A percentile compares a stretch with the other conserved stretches of the same genome.
phyloP scores from a whole-genome alignment of 2,888 invertebrate genomes.

The Meghimatium bilineatum region DNA sequence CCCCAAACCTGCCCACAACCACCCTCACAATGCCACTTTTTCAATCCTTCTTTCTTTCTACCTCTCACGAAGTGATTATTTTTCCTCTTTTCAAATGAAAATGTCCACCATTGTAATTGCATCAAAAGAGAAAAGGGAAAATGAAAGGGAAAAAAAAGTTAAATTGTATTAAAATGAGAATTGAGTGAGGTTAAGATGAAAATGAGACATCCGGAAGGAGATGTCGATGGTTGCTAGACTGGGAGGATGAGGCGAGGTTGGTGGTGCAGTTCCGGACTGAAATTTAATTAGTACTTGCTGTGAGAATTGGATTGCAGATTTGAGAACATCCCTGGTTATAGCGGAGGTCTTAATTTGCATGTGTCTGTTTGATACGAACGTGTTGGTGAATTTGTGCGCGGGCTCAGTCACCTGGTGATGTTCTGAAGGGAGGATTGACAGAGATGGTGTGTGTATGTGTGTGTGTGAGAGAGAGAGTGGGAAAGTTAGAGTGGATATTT shows the following conservation, averaged over 20 bases:
- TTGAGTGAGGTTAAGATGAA: background rate
- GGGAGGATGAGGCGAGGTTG: background rate
- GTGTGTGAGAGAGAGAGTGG: background rate
- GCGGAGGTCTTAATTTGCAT: background rate
- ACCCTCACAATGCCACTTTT: background rate
- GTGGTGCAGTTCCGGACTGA: background rate
- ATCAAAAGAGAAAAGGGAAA: background rate
- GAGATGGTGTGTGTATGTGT: background rate
- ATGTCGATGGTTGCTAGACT: background rate
- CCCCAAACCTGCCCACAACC: background rate
- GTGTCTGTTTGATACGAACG: background rate
- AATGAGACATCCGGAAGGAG: background rate
- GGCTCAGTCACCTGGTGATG: background rate
- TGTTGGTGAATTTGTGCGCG: background rate
- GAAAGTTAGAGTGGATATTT: background rate
- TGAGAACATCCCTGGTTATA: background rate
- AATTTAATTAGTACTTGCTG: constrained; percentile 2
- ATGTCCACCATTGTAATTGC: background rate
- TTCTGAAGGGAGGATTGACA: background rate
- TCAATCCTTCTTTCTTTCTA: background rate
- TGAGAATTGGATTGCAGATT: constrained; percentile 3
- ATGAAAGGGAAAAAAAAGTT: background rate
- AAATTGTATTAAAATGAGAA: background rate
- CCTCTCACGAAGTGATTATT: background rate
- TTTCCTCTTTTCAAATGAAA: background rate